Conservation (phyloP, 2,888 invertebrate species). For the Hyposoter didymator region DNA sequence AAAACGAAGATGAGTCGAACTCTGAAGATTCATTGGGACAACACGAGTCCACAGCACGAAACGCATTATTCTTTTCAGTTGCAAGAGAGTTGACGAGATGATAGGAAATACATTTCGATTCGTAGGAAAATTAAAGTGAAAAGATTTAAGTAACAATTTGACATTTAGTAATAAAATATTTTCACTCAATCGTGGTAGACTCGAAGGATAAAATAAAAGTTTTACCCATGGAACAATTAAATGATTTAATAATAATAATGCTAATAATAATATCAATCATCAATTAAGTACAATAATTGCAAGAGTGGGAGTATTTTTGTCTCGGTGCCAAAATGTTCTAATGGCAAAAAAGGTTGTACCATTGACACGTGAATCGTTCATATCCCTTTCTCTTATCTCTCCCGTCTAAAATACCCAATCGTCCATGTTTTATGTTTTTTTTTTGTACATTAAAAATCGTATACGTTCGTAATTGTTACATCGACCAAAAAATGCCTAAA, state of each 20-base stretch:
- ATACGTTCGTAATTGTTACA: slow-evolving; percentile 83
- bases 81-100: slow-evolving; percentile 31
- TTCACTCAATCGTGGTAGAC: slow-evolving; percentile 1
- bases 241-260: slow-evolving; percentile 46
- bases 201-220: slow-evolving; percentile 21
- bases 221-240: slow-evolving; percentile 37
- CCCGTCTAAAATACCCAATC: slow-evolving; percentile 61
- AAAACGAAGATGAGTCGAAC: slow-evolving; percentile 58
- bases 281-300: slow-evolving; percentile 51
- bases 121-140: slow-evolving; percentile 20
- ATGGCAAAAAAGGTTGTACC: slow-evolving; percentile 33
- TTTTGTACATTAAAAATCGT: slow-evolving; percentile 84
- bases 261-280: slow-evolving; percentile 53
- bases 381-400: slow-evolving; percentile 15
- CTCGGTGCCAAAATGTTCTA: slow-evolving; percentile 48
- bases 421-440: slow-evolving; percentile 59
- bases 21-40: slow-evolving; percentile 41
- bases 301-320: slow-evolving; percentile 47
- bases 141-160: slow-evolving; percentile 21
- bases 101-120: slow-evolving; percentile 21
- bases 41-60: background rate
- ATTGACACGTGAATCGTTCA: slow-evolving; percentile 39
- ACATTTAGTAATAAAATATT: slow-evolving; percentile 19
- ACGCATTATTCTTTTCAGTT: slow-evolving; percentile 20
- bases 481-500: slow-evolving; percentile 80